Percentiles rank a stretch among this genome's conserved stretches.
Evolutionary conservation across 1,140 invertebrate genomes (phyloP).

Genomic region (Cydia pomonella): DNA sequence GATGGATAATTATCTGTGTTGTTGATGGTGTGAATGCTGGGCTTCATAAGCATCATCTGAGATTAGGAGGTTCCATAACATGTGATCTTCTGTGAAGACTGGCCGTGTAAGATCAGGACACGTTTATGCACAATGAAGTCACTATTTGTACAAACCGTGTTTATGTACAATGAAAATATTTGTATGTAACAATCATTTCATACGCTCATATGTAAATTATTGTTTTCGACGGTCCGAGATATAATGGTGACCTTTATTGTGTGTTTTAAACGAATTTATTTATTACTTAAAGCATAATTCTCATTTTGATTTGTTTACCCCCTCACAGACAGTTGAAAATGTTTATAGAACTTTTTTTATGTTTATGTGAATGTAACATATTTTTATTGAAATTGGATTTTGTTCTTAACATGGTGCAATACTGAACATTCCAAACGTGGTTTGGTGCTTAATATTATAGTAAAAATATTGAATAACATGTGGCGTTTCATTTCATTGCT

Average conservation of each 20-base stretch:
- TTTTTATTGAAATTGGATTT: constrained; percentile 58
- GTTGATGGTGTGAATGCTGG: constrained; percentile 9
- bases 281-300: constrained; percentile 51
- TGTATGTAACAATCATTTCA: constrained; percentile 35
- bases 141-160: constrained; percentile 73
- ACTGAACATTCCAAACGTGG: constrained; percentile 79
- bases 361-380: constrained; percentile 56
- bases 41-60: constrained; percentile 40
- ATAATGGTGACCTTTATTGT: constrained; percentile 78
- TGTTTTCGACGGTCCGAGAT: constrained; percentile 44
- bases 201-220: constrained; percentile 37
- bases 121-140: constrained; percentile 72
- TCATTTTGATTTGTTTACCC: constrained; percentile 42
- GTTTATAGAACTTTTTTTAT: constrained; percentile 45
- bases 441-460: constrained; percentile 79
- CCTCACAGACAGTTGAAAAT: constrained; percentile 39
- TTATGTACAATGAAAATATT: constrained; percentile 31
- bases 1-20: neutral
- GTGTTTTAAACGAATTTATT: constrained; percentile 60
- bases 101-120: constrained; percentile 50
- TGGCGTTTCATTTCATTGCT: constrained; percentile 71
- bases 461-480: constrained; percentile 72
- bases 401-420: constrained; percentile 75
- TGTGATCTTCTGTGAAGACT: constrained; percentile 72
- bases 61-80: constrained; percentile 50